phyloP scores from a whole-genome alignment of 2,888 invertebrate species.

The Alsophila aescularia region DNA sequence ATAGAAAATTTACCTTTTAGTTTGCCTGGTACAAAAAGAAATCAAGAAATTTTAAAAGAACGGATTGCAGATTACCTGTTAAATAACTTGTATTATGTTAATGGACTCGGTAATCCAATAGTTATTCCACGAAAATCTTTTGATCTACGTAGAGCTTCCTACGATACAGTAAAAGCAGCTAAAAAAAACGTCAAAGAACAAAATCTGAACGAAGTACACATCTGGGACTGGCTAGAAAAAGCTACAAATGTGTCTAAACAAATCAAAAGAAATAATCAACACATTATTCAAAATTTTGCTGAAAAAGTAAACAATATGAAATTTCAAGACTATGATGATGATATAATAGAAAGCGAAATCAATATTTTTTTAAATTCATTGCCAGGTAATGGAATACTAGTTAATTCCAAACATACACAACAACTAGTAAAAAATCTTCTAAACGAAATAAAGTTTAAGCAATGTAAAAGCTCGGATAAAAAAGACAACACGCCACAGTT shows the following conservation, averaged over 20 bases:
- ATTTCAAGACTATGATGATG: slow-evolving; percentile 5
- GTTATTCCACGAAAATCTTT: too few relatives aligned
- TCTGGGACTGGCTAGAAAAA: slow-evolving; percentile 17
- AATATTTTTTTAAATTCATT: slow-evolving; percentile 11
- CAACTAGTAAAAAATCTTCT: slow-evolving; percentile 7
- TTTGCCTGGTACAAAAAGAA: slow-evolving; percentile 42
- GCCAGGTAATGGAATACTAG: slow-evolving; percentile 1
- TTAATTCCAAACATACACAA: slow-evolving; percentile 9
- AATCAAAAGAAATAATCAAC: not conserved
- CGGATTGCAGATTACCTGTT: slow-evolving; percentile 43
- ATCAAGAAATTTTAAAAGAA: slow-evolving; percentile 43
- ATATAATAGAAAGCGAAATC: slow-evolving; percentile 9
- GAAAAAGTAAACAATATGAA: slow-evolving; percentile 2
- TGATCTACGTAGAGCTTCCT: too few relatives aligned
- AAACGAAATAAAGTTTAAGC: slow-evolving; percentile 3
- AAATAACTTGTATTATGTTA: too few relatives aligned
- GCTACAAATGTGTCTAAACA: not conserved
- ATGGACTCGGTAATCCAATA: too few relatives aligned
- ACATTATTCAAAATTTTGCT: slow-evolving; percentile 7
- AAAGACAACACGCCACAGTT: slow-evolving; percentile 22
- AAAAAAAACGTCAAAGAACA: too few relatives aligned
- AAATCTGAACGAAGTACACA: not conserved
- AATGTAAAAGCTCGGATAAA: slow-evolving; percentile 25
- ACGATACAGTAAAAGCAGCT: too few relatives aligned
- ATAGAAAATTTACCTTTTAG: slow-evolving; percentile 54